phyloP scores from a whole-genome alignment of 2,113 vertebrate species.

The Lichenostomus cassidix region DNA sequence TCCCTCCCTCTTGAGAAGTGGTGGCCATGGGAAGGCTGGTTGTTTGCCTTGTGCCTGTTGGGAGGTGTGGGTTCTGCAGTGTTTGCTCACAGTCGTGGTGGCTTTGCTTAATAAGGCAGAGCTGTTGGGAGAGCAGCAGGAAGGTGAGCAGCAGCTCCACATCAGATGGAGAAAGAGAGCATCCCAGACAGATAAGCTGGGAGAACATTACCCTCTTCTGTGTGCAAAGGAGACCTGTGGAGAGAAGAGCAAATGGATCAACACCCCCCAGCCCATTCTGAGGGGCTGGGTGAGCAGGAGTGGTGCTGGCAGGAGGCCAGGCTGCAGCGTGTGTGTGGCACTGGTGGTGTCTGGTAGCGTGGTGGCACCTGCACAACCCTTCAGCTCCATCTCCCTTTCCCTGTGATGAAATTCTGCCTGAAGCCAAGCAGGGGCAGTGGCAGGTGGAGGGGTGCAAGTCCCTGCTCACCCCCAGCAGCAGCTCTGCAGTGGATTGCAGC shows the following conservation, averaged over 20 bases:
- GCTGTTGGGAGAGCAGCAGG: neutral
- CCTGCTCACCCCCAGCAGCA: neutral
- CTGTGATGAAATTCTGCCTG: neutral
- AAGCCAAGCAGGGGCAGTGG: accelerated
- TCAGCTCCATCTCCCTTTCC: neutral
- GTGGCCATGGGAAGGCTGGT: neutral
- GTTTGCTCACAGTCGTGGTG: neutral
- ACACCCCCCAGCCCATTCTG: accelerated
- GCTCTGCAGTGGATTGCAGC: neutral
- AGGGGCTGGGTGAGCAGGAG: neutral
- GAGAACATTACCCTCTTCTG: neutral
- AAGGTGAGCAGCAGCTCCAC: neutral
- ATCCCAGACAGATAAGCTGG: neutral
- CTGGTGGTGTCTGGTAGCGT: accelerated
- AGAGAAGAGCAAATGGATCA: neutral
- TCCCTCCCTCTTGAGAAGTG: neutral
- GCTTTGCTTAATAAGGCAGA: neutral
- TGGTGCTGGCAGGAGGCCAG: neutral
- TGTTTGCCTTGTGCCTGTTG: neutral
- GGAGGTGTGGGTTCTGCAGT: neutral
- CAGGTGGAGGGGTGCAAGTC: neutral
- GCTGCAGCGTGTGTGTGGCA: accelerated
- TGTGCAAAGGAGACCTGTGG: neutral
- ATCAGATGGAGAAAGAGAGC: neutral
- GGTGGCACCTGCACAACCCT: neutral